These are phyloP conservation scores for Grus americana DNA, from an alignment of 2,113 vertebrate genomes.

Conservation along the genomic window DNA sequence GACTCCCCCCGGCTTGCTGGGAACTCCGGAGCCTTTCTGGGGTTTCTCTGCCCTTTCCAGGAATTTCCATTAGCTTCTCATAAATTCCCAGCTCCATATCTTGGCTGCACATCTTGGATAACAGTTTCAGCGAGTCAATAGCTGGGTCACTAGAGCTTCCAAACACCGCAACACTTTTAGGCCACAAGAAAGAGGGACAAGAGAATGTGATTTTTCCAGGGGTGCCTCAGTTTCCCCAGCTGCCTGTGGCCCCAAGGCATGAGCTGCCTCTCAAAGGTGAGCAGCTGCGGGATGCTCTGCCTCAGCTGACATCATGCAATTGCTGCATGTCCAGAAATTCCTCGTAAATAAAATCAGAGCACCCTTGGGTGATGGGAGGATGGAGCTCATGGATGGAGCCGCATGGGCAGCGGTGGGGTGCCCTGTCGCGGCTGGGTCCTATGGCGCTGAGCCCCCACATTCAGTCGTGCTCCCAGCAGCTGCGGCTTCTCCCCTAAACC, in stretches of 20 bases:
- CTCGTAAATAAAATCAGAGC: not conserved
- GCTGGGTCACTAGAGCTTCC: not conserved
- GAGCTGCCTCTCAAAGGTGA: rapidly evolving
- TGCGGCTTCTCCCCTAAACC: not conserved
- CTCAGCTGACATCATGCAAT: not conserved
- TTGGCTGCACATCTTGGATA: not conserved
- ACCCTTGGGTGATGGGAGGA: not conserved
- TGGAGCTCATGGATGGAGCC: rapidly evolving
- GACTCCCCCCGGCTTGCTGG: rapidly evolving
- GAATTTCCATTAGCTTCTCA: not conserved
- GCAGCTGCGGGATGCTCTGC: not conserved
- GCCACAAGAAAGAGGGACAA: not conserved
- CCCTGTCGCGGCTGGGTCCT: rapidly evolving
- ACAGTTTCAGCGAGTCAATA: not conserved
- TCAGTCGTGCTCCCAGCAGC: not conserved
- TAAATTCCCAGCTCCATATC: not conserved
- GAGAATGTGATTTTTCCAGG: not conserved
- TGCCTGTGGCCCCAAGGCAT: no score
- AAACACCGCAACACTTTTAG: rapidly evolving
- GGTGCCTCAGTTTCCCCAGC: not conserved
- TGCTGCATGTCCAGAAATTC: not conserved
- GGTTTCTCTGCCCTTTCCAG: not conserved
- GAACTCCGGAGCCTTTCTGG: not conserved
- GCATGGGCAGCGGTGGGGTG: no score
- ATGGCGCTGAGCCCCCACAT: not conserved